phyloP scores from a whole-genome alignment of 2,888 invertebrate species.

The Caradrina clavipalpis region DNA sequence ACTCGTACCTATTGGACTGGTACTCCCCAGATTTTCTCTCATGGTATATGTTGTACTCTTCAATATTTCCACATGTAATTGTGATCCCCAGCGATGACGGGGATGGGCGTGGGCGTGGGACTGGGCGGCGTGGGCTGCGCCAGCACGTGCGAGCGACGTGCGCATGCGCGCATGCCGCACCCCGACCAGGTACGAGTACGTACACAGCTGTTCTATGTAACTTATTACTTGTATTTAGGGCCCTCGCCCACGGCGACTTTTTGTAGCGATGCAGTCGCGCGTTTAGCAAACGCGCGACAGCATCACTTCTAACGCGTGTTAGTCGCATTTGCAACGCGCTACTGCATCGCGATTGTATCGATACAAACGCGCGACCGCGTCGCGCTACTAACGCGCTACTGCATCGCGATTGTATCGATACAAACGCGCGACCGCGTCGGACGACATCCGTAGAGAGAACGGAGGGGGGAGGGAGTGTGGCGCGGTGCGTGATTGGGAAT shows the following conservation, averaged over 20 bases:
- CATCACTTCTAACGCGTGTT: no score
- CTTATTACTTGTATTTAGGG: neutral
- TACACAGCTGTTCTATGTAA: slow-evolving; percentile 8
- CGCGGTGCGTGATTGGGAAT: no score
- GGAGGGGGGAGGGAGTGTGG: no score
- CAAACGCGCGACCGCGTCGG: slow-evolving; percentile 1
- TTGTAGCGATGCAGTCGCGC: no score
- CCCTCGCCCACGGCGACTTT: no score
- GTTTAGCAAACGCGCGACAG: no score
- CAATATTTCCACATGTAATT: no score
- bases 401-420: slow-evolving; percentile 2
- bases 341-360: no score
- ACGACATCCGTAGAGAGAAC: neutral
- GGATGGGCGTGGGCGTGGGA: slow-evolving; percentile 78
- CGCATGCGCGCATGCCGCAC: slow-evolving; percentile 69
- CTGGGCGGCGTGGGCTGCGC: slow-evolving; percentile 79
- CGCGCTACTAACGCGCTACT: neutral
- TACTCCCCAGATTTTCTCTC: neutral
- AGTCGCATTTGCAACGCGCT: no score
- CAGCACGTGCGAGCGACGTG: slow-evolving; percentile 78
- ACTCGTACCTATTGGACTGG: no score
- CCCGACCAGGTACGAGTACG: slow-evolving; percentile 80
- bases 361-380: no score
- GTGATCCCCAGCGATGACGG: slow-evolving; percentile 83
- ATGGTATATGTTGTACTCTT: no score